phyloP scores from a whole-genome alignment of 1,140 invertebrate species.

The Palaemon carinicauda region DNA sequence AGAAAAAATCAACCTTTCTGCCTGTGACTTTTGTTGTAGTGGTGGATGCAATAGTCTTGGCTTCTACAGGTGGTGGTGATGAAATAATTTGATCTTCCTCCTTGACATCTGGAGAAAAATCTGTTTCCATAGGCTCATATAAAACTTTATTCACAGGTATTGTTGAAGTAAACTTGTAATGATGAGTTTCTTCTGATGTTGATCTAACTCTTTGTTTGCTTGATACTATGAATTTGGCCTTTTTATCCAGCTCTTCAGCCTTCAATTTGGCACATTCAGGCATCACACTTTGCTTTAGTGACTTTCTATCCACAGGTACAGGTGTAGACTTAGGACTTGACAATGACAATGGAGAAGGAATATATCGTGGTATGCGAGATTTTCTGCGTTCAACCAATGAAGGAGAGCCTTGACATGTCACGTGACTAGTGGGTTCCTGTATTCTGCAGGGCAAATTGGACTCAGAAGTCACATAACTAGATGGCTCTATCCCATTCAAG shows the following conservation, averaged over 20 bases:
- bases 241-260: too few relatives aligned
- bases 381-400: slow-evolving; percentile 39
- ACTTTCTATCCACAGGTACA: not conserved
- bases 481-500: slow-evolving; percentile 45
- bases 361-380: slow-evolving; percentile 42
- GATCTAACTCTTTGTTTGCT: not conserved
- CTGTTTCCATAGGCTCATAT: slow-evolving; percentile 7
- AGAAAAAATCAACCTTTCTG: slow-evolving; percentile 43
- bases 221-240: too few relatives aligned
- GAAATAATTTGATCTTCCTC: slow-evolving; percentile 15
- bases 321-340: slow-evolving; percentile 17
- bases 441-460: slow-evolving; percentile 26
- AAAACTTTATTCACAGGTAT: not conserved
- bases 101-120: slow-evolving; percentile 16
- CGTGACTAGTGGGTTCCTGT: slow-evolving; percentile 15
- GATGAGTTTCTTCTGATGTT: not conserved
- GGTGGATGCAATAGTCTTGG: slow-evolving; percentile 32
- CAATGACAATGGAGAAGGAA: slow-evolving; percentile 23
- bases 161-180: not conserved
- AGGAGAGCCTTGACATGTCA: slow-evolving; percentile 35
- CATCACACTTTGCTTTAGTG: not conserved
- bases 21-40: slow-evolving; percentile 35
- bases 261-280: not conserved
- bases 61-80: not conserved
- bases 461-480: slow-evolving; percentile 37